Evolutionary conservation across 2,888 invertebrate species (phyloP), one percentile per base, ranked within the genome.

Genomic region (Ochropacha duplaris): DNA sequence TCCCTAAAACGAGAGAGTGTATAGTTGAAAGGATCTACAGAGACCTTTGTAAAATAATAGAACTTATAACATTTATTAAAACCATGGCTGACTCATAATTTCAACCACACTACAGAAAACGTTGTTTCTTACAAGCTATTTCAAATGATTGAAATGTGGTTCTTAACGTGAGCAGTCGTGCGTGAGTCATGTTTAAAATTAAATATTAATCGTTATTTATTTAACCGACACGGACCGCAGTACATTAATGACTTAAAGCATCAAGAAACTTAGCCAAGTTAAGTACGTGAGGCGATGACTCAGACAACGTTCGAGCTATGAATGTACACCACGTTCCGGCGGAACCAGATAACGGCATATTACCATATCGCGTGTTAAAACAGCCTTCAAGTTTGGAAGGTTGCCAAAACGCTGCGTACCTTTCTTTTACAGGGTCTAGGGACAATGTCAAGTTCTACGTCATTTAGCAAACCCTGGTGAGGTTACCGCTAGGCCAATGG

Each of bases 321-420:
- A 26, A 28, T 36, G 54, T 55, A 56, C 54, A 65, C 59, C 60
- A 65, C 57, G 68, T 72, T 74, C 71, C 74, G 69, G 55, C 78
- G 83, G 81, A 82, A 80, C 67, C 61, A 78, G 81, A 83, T 81
- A 82, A 69, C 72, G 62, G 64, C 60, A 65, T 79, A 87, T 88
- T 86, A 85, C 78, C 85, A 82, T 86, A 89, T 90, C 83, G 89
- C 89, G 88, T 90, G 89, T 60, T 55, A 36, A 54, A 52, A 50
- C 64, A 72, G 68, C 87, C 86, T 84, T 87, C 81, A 62, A 63
- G 56, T 56, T 67, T 80, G 74, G 79, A 78, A 70, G 78, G 72
- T 57, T 67, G 83, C 85, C 83, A 83, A 80, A 83, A 69, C 58
- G 59, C 60, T 55, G 54, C 55, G 56, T 57, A 58, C 58, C 59